A percentile compares a stretch with the other conserved stretches of the same genome.
Conservation (phyloP, 2,888 invertebrate species). For the Lasioglossum vierecki region DNA sequence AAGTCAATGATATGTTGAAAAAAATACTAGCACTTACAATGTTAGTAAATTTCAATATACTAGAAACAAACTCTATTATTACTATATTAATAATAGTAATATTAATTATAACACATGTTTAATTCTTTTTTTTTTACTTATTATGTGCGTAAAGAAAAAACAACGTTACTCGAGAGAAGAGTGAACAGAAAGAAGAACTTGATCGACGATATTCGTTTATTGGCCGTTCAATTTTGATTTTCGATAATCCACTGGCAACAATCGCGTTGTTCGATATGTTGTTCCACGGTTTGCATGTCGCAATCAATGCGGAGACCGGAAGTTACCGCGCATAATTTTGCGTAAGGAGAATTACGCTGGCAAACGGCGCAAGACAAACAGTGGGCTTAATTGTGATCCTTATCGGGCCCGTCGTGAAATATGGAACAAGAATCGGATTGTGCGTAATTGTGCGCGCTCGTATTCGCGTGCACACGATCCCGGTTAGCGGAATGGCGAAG, state of each 20-base stretch:
- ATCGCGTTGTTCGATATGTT: neutral
- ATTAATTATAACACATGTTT: too few relatives aligned
- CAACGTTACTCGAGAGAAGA: too few relatives aligned
- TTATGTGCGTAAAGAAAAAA: too few relatives aligned
- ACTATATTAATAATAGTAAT: too few relatives aligned
- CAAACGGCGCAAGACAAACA: slow-evolving; percentile 25
- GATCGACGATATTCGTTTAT: neutral
- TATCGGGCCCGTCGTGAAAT: slow-evolving; percentile 24
- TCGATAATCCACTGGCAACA: neutral
- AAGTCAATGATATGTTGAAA: too few relatives aligned
- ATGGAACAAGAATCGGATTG: slow-evolving; percentile 19
- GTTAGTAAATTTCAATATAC: too few relatives aligned
- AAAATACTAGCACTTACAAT: too few relatives aligned
- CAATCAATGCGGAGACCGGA: neutral
- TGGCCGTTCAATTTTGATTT: neutral
- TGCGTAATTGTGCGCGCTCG: neutral
- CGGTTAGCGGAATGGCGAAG: neutral
- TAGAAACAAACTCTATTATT: too few relatives aligned
- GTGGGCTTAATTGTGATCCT: slow-evolving; percentile 38
- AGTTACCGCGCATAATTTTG: slow-evolving; percentile 12
- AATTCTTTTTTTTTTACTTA: too few relatives aligned
- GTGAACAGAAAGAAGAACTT: neutral
- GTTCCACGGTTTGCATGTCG: neutral
- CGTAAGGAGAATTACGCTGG: slow-evolving; percentile 7
- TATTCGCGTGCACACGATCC: neutral